These are phyloP conservation scores for Benthosema pterotum DNA, from an alignment of 2,797 vertebrate species.

Conservation along the genomic window DNA sequence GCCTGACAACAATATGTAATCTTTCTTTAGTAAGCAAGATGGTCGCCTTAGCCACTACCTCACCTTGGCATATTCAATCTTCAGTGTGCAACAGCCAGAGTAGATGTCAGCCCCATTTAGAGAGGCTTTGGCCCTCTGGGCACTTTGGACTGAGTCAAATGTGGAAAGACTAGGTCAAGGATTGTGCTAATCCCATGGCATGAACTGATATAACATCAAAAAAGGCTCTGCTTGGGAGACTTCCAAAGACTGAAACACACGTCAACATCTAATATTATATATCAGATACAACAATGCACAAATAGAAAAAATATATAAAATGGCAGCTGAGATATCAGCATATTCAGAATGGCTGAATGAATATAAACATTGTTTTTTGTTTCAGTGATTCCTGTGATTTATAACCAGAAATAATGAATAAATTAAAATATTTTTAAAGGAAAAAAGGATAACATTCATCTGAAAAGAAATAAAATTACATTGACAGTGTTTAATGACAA, in stretches of 20 bases:
- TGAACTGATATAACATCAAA: background rate
- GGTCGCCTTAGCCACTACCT: conserved; percentile 16
- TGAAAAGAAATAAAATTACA: too few species aligned
- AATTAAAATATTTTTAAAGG: too few species aligned
- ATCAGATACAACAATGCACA: background rate
- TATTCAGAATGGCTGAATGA: too few species aligned
- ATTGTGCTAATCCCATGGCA: conserved; percentile 9
- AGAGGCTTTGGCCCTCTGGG: conserved; percentile 95
- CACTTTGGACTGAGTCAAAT: conserved; percentile 96
- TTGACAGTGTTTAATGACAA: too few species aligned
- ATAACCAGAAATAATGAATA: too few species aligned
- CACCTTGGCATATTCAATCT: conserved; percentile 98
- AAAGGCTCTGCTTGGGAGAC: background rate
- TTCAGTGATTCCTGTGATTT: too few species aligned
- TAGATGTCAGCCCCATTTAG: conserved; percentile 97
- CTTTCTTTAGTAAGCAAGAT: background rate
- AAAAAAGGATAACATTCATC: too few species aligned
- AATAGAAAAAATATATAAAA: background rate
- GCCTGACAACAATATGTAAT: background rate
- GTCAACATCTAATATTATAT: background rate
- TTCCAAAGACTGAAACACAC: background rate
- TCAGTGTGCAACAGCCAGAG: conserved; percentile 95
- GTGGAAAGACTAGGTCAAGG: conserved; percentile 77
- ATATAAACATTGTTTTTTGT: too few species aligned
- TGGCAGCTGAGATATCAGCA: too few species aligned